These are phyloP conservation scores for Kryphioiulus occultus DNA, from an alignment of 2,888 invertebrate genomes.

Conservation along the genomic window DNA sequence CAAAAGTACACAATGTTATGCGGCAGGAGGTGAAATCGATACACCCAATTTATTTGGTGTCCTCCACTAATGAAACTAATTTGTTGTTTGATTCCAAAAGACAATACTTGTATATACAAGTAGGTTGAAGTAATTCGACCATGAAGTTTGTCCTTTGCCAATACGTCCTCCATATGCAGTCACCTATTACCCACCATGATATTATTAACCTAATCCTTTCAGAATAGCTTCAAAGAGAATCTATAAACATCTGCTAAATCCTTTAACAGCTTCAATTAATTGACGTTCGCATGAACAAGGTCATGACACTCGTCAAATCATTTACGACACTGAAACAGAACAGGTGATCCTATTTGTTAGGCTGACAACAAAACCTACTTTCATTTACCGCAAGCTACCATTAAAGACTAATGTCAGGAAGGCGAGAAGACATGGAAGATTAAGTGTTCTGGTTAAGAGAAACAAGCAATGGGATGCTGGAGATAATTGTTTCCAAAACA, in stretches of 20 bases:
- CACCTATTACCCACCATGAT: not conserved
- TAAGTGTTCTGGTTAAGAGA: not conserved
- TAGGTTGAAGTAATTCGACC: too few species aligned
- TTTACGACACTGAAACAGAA: not conserved
- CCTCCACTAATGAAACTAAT: too few species aligned
- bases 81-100: too few species aligned
- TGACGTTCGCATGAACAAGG: not conserved
- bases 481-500: not conserved
- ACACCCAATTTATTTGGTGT: too few species aligned
- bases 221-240: not conserved
- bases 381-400: not conserved
- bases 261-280: not conserved
- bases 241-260: not conserved
- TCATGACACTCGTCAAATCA: not conserved
- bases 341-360: slow-evolving; percentile 1
- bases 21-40: too few species aligned
- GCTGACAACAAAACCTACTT: not conserved
- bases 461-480: not conserved
- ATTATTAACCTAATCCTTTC: not conserved
- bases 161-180: too few species aligned
- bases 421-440: not conserved
- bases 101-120: too few species aligned
- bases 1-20: too few species aligned
- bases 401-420: not conserved
- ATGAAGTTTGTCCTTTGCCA: too few species aligned